These are phyloP conservation scores for Aricia artaxerxes DNA, from an alignment of 2,888 invertebrate genomes.

Conservation along the genomic window DNA sequence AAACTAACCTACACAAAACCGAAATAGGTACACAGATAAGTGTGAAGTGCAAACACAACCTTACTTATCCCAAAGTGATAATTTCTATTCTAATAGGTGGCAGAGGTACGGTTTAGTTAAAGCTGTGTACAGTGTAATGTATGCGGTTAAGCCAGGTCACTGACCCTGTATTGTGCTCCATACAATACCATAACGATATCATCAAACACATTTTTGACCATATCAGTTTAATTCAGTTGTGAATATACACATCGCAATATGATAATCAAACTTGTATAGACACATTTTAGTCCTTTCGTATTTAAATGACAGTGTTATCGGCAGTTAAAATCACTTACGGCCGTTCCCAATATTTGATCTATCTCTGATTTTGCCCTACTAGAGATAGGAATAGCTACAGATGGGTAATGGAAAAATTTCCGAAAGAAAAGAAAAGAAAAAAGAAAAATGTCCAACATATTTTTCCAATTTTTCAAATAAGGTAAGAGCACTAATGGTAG, in stretches of 20 bases:
- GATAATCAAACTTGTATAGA: too few species aligned
- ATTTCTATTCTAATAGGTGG: slow-evolving; percentile 2
- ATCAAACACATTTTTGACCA: slow-evolving; percentile 10
- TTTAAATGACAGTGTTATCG: too few species aligned
- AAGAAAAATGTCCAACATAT: too few species aligned
- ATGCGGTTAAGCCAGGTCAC: slow-evolving; percentile 49
- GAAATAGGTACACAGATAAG: not conserved
- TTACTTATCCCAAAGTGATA: slow-evolving; percentile 1
- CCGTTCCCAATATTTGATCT: too few species aligned
- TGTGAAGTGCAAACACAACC: slow-evolving; percentile 12
- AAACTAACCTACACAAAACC: not conserved
- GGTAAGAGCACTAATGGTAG: too few species aligned
- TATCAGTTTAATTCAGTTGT: not conserved
- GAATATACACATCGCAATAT: not conserved
- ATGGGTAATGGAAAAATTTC: too few species aligned
- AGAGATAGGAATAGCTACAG: too few species aligned
- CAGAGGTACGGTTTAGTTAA: slow-evolving; percentile 29
- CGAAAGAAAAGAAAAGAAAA: too few species aligned
- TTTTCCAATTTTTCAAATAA: too few species aligned
- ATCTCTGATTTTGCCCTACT: too few species aligned
- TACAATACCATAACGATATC: slow-evolving; percentile 49
- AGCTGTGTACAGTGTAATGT: slow-evolving; percentile 32
- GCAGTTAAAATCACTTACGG: too few species aligned
- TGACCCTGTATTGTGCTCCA: slow-evolving; percentile 55
- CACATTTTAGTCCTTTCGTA: too few species aligned